Base-by-base conservation (phyloP, 1,140 invertebrate species). In the Drosophila navojoa region DNA sequence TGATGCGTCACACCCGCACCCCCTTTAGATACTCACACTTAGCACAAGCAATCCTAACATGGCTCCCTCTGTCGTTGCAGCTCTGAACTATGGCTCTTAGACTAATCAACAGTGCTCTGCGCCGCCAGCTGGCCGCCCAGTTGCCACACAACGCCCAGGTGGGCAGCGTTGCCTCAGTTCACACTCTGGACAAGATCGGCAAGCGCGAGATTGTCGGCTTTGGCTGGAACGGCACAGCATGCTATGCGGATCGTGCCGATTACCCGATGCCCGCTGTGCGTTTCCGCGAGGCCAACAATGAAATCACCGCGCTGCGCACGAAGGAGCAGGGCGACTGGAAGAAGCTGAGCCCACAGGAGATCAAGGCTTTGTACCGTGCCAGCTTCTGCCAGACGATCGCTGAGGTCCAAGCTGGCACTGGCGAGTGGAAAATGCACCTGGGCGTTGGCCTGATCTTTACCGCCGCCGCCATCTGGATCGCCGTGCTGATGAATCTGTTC, bases 261-360 rank as follows among this genome's bases (percentile, higher is more conserved):
- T 96, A 95, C 89, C 98, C 98, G 15, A 93, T 97, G 92, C 98
- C 98, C n/a, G 97, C 97, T 47, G 95, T 99, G 67, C 94, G 98
- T 64, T 99, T 96, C 93, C 96, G 95, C 84, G 93, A 94, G 71
- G 92, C 94, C 38, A 94, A 92, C 53, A 93, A 94, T 55, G 94
- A 95, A 76, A 93, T 95, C 68, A 93, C 93, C 91, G 95, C 94
- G 35, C 93, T 99, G 45, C 94, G 95, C 71, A 95, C 97, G 87
- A 99, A 99, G 92, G 98, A 99, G 92, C 97, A 97, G 92, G 97
- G 96, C 35, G 98, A 99, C 91, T 99, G 98, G 98, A 96, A 96
- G 74, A 96, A 96, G 76, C 92, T 99, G 5, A 95, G 95, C 5
- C 85, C 96, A 0, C 96, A 98, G 79, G 98, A 99, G 82, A 99